These are phyloP conservation scores for Ophioninae sp. DNA, from an alignment of 2,888 invertebrate species.

Conservation along the genomic window DNA sequence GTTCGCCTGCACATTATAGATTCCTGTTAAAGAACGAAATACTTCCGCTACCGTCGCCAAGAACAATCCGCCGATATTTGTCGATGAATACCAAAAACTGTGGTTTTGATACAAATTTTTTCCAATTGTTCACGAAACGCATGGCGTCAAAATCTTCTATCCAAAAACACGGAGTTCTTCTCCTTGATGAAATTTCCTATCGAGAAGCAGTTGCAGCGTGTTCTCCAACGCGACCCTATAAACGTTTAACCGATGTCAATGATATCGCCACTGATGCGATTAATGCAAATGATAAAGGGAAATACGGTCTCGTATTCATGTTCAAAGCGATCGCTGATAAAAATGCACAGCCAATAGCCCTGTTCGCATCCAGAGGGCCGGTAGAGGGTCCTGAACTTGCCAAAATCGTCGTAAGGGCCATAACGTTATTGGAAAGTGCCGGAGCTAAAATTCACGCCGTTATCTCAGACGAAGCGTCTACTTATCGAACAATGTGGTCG, in stretches of 20 bases:
- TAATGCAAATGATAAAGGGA: conserved; percentile 41
- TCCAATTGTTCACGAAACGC: conserved; percentile 22
- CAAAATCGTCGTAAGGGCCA: conserved; percentile 54
- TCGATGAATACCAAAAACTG: conserved; percentile 46
- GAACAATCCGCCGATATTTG: conserved; percentile 23
- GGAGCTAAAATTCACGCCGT: conserved; percentile 60
- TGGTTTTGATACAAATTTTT: conserved; percentile 53
- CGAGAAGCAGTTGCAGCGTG: conserved; percentile 44
- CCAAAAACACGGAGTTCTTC: conserved; percentile 49
- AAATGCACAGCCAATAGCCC: conserved; percentile 58
- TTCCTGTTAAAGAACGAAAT: background rate
- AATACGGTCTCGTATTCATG: conserved; percentile 58
- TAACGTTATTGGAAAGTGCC: conserved; percentile 53
- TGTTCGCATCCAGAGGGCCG: conserved; percentile 53
- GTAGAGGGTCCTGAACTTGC: conserved; percentile 42
- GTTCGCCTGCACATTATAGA: background rate
- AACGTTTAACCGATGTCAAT: conserved; percentile 45
- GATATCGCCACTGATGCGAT: conserved; percentile 10
- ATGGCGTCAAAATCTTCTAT: conserved; percentile 35
- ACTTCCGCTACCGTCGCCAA: background rate
- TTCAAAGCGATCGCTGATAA: conserved; percentile 58
- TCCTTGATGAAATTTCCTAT: conserved; percentile 54
- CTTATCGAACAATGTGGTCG: conserved; percentile 62
- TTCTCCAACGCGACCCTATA: conserved; percentile 29
- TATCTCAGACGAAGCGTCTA: conserved; percentile 59